Conservation (phyloP, 2,113 vertebrate genomes). For the Gymnocephalus cernua region DNA sequence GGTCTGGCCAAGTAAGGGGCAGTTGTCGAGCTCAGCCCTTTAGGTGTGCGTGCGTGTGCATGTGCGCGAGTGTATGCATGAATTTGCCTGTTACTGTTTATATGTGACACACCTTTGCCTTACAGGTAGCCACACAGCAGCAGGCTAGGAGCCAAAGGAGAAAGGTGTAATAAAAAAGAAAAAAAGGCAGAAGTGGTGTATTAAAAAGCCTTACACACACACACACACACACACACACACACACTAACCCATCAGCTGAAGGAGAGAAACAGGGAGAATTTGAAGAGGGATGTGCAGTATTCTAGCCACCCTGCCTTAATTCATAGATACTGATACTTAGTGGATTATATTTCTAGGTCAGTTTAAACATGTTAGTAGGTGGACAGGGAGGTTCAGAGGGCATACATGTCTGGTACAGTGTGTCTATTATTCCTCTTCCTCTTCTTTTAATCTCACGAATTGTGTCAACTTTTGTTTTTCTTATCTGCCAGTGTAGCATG, state of each 20-base stretch:
- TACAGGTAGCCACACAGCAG: constrained; percentile 80
- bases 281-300: constrained; percentile 70
- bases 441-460: constrained; percentile 36
- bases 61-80: constrained; percentile 69
- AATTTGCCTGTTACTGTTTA: constrained; percentile 70
- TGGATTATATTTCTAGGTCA: constrained; percentile 38
- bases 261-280: constrained; percentile 9
- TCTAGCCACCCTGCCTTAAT: constrained; percentile 81
- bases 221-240: constrained; percentile 65
- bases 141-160: constrained; percentile 77
- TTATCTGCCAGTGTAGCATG: constrained; percentile 58
- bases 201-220: constrained; percentile 77
- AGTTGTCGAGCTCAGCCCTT: constrained; percentile 69
- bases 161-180: constrained; percentile 26
- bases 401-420: constrained; percentile 53
- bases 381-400: constrained; percentile 25
- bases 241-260: constrained; percentile 60
- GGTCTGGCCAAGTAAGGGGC: constrained; percentile 77
- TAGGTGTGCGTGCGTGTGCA: constrained; percentile 68
- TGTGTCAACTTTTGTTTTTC: constrained; percentile 38
- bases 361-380: constrained; percentile 21
- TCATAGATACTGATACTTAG: constrained; percentile 57
- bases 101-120: constrained; percentile 81
- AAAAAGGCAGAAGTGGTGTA: constrained; percentile 46
- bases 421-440: constrained; percentile 39